A percentile compares a stretch with the other conserved stretches of the same genome.
Conservation (phyloP, 2,888 invertebrate genomes). For the Chrysomela aeneicollis region DNA sequence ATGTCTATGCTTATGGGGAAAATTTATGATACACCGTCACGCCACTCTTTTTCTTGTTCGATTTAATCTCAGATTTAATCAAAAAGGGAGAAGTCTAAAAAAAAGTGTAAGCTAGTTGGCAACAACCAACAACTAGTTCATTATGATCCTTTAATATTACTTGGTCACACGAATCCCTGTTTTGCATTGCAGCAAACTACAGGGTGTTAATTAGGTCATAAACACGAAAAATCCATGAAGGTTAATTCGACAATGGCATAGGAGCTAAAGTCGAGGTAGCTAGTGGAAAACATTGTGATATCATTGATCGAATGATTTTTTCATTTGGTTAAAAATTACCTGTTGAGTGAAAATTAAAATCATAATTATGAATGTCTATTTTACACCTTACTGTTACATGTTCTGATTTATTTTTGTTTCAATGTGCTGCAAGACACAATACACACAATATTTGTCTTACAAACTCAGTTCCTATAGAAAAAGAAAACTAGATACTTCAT, state of each 20-base stretch:
- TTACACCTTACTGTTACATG: too few species aligned
- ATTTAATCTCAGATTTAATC: constrained; percentile 35
- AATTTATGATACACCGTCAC: constrained; percentile 33
- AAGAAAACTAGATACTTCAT: too few species aligned
- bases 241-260: neutral
- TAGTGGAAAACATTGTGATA: too few species aligned
- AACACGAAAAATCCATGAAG: neutral
- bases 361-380: too few species aligned
- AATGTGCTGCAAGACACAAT: too few species aligned
- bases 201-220: neutral
- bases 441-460: too few species aligned
- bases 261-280: too few species aligned
- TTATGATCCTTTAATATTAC: constrained; percentile 31
- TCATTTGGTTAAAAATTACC: too few species aligned
- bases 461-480: too few species aligned
- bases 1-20: constrained; percentile 35
- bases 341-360: too few species aligned
- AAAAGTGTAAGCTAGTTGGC: constrained; percentile 36
- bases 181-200: neutral
- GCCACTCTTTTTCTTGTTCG: constrained; percentile 29
- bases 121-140: constrained; percentile 34
- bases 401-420: too few species aligned
- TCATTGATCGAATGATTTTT: too few species aligned
- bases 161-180: constrained; percentile 27
- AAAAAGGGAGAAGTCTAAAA: constrained; percentile 26